Percentiles rank a stretch among this genome's conserved stretches.
Evolutionary conservation across 2,113 vertebrate genomes (phyloP).

Genomic region (Pionites leucogaster): DNA sequence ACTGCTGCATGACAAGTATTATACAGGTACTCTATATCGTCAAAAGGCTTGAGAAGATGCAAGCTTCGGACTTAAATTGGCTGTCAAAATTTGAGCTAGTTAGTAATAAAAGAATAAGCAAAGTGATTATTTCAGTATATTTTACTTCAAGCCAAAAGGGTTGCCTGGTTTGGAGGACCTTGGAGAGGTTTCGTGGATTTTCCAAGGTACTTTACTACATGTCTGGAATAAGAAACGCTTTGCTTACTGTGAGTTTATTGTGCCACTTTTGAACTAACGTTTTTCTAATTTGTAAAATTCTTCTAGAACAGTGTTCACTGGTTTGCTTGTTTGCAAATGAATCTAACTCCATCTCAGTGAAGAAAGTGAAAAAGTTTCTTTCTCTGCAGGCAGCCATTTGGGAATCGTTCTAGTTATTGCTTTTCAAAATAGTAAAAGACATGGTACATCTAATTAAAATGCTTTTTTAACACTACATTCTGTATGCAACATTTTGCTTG

Average conservation of each 20-base stretch:
- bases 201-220: neutral
- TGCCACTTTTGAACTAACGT: neutral
- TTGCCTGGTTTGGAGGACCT: neutral
- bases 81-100: neutral
- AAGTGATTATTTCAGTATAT: neutral
- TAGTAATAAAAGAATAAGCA: neutral
- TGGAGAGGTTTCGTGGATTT: neutral
- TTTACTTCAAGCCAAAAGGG: neutral
- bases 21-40: neutral
- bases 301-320: neutral
- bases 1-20: neutral
- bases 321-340: neutral
- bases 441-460: neutral
- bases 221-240: neutral
- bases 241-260: neutral
- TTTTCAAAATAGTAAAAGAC: neutral
- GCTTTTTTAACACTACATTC: neutral
- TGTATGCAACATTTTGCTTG: slow-evolving; percentile 4
- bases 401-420: neutral
- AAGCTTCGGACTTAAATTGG: neutral
- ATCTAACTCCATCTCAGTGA: neutral
- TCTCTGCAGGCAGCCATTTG: neutral
- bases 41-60: neutral
- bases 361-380: neutral
- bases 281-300: neutral